These are phyloP conservation scores for Apodemus speciosus DNA, from an alignment of 2,113 vertebrate genomes.

Conservation along the genomic window DNA sequence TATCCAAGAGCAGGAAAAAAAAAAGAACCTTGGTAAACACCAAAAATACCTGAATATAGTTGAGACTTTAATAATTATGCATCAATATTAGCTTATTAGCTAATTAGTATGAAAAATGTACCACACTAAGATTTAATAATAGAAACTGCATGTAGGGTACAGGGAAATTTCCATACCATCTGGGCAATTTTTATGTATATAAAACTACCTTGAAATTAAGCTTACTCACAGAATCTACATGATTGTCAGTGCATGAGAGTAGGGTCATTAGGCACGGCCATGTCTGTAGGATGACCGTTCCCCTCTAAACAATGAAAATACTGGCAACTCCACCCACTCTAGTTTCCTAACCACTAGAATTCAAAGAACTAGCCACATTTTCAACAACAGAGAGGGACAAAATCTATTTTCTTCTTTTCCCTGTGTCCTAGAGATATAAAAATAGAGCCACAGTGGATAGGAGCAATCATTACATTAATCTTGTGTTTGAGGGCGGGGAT, in stretches of 20 bases:
- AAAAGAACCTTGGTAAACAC: not conserved
- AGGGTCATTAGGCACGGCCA: not conserved
- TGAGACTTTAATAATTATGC: not conserved
- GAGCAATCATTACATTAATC: not conserved
- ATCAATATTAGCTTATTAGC: constrained; percentile 25
- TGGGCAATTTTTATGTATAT: constrained; percentile 16
- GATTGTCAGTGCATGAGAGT: not conserved
- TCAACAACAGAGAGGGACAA: not conserved
- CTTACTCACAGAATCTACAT: not conserved
- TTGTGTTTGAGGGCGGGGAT: not conserved
- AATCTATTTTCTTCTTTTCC: constrained; percentile 20
- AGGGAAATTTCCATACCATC: not conserved
- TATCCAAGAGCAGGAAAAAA: not conserved
- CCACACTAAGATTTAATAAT: constrained; percentile 7
- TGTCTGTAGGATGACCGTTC: not conserved
- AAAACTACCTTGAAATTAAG: not conserved
- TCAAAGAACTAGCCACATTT: constrained; percentile 7
- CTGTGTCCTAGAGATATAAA: constrained; percentile 27
- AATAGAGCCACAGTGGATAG: not conserved
- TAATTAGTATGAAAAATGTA: not conserved
- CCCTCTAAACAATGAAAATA: constrained; percentile 11
- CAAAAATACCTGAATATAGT: not conserved
- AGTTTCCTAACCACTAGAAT: constrained; percentile 5
- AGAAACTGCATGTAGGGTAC: not conserved
- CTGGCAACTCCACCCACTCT: not conserved